Base-by-base conservation (phyloP, 2,797 vertebrate species). In the Echeneis naucrates region DNA sequence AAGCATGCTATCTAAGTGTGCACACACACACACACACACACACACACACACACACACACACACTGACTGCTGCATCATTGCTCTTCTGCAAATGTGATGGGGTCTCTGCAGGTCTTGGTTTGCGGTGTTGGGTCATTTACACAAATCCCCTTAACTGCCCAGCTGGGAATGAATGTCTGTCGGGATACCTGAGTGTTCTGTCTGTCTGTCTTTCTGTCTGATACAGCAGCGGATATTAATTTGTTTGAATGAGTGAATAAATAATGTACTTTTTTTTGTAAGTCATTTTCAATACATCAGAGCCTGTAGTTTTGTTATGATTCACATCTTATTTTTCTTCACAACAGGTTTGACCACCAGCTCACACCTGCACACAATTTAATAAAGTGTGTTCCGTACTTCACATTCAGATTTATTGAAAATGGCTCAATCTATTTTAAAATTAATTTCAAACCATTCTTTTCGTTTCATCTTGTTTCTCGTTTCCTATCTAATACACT, bases 111-210 rank as follows among this genome's bases (percentile, higher is more conserved):
- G 83, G 82, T 82, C 65, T 70, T 70, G 67, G 67, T 80, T 77
- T 3, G 14, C 47, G 56, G 59, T 84, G 72, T 75, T 42, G 68
- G 80, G 83, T 88, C 82, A 86, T 88, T 89, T 86, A 80, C 70
- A 86, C 73, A 84, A 75, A 87, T 85, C 78, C 83, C 59, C 66
- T 77, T 74, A 65, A 68, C 81, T 85, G 88, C 85, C 80, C 47
- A 30, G 68, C 75, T 63, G 54, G 58, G 79, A 75, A 69, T 70
- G 82, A 67, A 51, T 82, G 80, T 84, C 40, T 83, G 6, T 67
- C 38, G 70, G 60, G 52, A 58, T 71, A 71, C 74, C 24, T 67
- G 81, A 82, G 24, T 33, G 57, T n/a, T n/a, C n/a, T 3, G 80
- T 81, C 53, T 78, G 65, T 76, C 59, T 84, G 35, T 72, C 62